Percentiles rank a stretch among this genome's conserved stretches.
phyloP scores from a whole-genome alignment of 2,113 vertebrate species.

The Alectura lathami region DNA sequence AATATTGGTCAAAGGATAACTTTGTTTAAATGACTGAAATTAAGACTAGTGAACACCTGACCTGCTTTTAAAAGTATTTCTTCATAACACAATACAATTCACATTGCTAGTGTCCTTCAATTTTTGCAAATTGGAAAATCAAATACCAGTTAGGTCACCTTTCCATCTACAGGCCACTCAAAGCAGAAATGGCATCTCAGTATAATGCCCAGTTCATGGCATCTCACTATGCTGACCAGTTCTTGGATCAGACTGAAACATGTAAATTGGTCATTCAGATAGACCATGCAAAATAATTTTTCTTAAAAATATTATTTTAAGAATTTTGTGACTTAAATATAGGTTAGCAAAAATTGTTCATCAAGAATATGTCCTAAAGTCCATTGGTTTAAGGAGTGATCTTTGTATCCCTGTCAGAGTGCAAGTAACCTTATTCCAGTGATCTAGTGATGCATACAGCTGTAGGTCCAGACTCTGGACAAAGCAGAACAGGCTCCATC shows the following conservation, averaged over 20 bases:
- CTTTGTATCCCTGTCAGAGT: not conserved
- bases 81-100: not conserved
- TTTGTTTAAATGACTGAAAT: conserved; percentile 53
- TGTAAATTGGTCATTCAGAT: not conserved
- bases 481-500: not conserved
- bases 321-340: not conserved
- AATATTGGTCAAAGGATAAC: not conserved
- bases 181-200: not conserved
- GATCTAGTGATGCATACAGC: not conserved
- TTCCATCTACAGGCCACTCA: not conserved
- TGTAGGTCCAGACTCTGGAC: not conserved
- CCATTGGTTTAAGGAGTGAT: not conserved
- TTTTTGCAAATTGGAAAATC: not conserved
- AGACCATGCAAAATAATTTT: not conserved
- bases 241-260: not conserved
- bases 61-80: not conserved
- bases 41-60: conserved; percentile 25
- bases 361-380: not conserved
- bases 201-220: not conserved
- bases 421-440: not conserved
- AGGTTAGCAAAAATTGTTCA: not conserved
- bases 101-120: not conserved
- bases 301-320: not conserved
- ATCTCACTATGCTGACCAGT: not conserved
- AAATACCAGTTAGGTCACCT: not conserved